Base-by-base conservation (phyloP, 1,140 invertebrate genomes). In the Stenopsyche tienmushanensis region DNA sequence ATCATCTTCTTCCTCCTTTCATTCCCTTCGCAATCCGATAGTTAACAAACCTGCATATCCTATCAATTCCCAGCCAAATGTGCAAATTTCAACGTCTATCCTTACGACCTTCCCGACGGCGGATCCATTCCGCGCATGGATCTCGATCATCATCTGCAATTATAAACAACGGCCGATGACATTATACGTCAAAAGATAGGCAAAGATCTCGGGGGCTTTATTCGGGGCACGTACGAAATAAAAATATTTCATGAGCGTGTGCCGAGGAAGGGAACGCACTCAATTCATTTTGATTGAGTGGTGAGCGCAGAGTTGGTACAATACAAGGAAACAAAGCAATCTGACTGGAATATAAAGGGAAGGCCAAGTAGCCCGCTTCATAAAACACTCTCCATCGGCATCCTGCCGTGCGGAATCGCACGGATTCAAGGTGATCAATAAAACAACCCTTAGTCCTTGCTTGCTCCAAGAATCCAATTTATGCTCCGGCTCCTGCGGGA, bases 221-320 rank as follows among this genome's bases (percentile, higher is more conserved):
- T 63, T 63, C 60, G 1, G 21, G 17, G 10, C 60, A 63, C 60
- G 60, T 54, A 20, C 10, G 49, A 52, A 34, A 63, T 63, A 63
- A 63, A 63, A 53, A 63, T 63, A 63, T 63, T 63, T 63, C 60
- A 53, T 39, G 60, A 55, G 25, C 52, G 9, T 9, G 41, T 42
- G 49, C 49, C 49, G 8, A 24, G 49, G 49, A 21, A 24, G 26
- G 34, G 21, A 57, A 57, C 54, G 54, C 54, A 57, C 54, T 57
- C 54, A 57, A 57, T 57, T 57, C 54, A 42, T 57, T 57, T 57
- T 57, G 54, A 57, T 57, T 57, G 54, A 57, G 54, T 57, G 54
- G 54, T 42, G 42, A 57, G 17, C 18, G 24, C 26, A 53, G 26
- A 20, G 54, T 9, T 17, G 26, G 52, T 29, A 55, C 34, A 57